Percentiles rank a stretch among this genome's conserved stretches.
Conservation (phyloP, 2,888 invertebrate genomes). For the Itoplectis maculator region DNA sequence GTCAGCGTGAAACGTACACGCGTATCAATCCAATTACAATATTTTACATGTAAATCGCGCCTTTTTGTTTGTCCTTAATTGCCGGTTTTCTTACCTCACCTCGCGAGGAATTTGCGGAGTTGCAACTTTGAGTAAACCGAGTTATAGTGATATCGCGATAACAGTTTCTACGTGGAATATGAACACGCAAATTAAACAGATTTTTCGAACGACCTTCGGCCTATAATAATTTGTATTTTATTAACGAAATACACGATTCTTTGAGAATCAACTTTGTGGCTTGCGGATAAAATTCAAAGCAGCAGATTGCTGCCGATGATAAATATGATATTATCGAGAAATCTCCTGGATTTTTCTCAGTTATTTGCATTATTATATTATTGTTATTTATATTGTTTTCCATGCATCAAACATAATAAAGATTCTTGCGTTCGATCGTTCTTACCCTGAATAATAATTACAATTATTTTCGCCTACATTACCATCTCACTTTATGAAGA, state of each 20-base stretch:
- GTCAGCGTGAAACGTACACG: neutral
- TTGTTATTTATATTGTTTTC: too few species aligned
- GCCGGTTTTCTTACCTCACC: neutral
- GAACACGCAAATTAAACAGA: neutral
- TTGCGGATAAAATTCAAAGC: neutral
- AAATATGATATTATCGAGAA: neutral
- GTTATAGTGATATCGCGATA: neutral
- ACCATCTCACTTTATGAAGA: too few species aligned
- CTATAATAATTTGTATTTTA: neutral
- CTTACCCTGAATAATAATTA: too few species aligned
- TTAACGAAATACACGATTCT: neutral
- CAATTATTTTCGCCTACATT: too few species aligned
- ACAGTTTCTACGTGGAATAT: neutral
- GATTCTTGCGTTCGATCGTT: too few species aligned
- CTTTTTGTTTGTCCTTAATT: neutral
- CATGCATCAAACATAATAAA: too few species aligned
- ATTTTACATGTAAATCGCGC: neutral
- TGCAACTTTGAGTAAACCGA: neutral
- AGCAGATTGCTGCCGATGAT: neutral
- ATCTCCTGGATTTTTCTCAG: too few species aligned
- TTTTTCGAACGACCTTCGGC: neutral
- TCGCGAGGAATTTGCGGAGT: neutral
- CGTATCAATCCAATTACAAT: neutral
- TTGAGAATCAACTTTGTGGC: neutral
- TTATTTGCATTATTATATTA: too few species aligned